These are phyloP conservation scores for Pachyuromys duprasi DNA, from an alignment of 2,797 vertebrate species.

Conservation along the genomic window DNA sequence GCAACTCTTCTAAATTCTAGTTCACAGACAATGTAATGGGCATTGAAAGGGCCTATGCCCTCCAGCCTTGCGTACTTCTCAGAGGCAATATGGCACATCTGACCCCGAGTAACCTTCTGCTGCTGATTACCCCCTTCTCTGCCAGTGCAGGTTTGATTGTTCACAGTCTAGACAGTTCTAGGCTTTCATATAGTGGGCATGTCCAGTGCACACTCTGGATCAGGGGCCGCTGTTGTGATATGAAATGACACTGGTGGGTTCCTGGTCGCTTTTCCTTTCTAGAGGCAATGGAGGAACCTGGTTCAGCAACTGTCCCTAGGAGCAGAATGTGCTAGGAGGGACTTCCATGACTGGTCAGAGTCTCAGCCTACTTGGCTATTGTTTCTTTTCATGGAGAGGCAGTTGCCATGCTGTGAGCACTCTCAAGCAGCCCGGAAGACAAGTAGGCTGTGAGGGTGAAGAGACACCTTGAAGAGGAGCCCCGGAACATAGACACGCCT, in stretches of 20 bases:
- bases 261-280: not conserved
- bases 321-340: not conserved
- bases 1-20: not conserved
- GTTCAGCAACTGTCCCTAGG: not conserved
- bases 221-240: not conserved
- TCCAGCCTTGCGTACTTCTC: not conserved
- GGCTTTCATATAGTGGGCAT: accelerated
- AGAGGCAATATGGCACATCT: not conserved
- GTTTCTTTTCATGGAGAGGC: not conserved
- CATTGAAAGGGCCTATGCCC: not conserved
- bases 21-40: not conserved
- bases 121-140: accelerated
- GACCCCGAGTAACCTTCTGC: not conserved
- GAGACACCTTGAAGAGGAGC: not conserved
- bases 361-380: not conserved
- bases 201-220: not conserved
- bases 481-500: not conserved
- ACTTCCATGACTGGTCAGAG: accelerated
- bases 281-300: not conserved
- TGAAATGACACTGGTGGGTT: not conserved
- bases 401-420: not conserved
- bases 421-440: not conserved
- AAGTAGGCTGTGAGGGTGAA: accelerated
- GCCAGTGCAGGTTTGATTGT: accelerated
- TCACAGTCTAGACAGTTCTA: accelerated